A percentile compares a stretch with the other conserved stretches of the same genome.
These are phyloP conservation scores for Macaria liturata DNA, from an alignment of 2,888 invertebrate species.

Conservation along the genomic window DNA sequence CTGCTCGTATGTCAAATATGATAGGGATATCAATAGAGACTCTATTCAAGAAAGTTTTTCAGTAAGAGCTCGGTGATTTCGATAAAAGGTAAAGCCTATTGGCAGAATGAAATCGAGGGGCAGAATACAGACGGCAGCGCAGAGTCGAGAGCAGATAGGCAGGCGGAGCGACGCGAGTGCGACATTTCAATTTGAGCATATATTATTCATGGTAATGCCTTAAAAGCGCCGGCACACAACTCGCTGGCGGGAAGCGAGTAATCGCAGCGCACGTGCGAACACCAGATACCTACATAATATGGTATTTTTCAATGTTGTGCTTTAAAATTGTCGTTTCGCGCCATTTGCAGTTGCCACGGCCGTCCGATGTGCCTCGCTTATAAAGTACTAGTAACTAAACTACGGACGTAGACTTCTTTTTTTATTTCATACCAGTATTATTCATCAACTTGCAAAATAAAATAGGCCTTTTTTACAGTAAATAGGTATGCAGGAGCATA, in stretches of 20 bases:
- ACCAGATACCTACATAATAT: slow-evolving; percentile 60
- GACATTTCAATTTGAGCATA: slow-evolving; percentile 82
- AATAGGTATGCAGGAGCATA: slow-evolving; percentile 5
- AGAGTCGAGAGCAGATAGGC: slow-evolving; percentile 66
- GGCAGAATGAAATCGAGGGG: slow-evolving; percentile 59
- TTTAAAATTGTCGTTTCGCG: slow-evolving; percentile 80
- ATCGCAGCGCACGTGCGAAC: slow-evolving; percentile 74
- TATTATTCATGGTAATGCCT: slow-evolving; percentile 83
- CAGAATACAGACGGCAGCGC: slow-evolving; percentile 58
- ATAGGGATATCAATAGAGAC: slow-evolving; percentile 39
- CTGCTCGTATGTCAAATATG: slow-evolving; percentile 21
- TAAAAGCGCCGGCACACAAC: slow-evolving; percentile 77
- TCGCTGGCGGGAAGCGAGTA: slow-evolving; percentile 68
- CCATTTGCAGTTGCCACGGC: slow-evolving; percentile 72
- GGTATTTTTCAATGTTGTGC: slow-evolving; percentile 75
- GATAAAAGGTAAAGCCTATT: slow-evolving; percentile 76
- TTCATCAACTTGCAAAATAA: slow-evolving; percentile 46
- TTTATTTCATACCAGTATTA: slow-evolving; percentile 60
- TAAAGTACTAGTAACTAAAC: slow-evolving; percentile 62
- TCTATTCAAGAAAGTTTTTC: slow-evolving; percentile 42
- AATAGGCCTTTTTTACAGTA: slow-evolving; percentile 6
- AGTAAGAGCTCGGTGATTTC: slow-evolving; percentile 56
- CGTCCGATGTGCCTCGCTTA: slow-evolving; percentile 70
- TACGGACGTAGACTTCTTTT: slow-evolving; percentile 61
- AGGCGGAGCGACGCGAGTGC: slow-evolving; percentile 75